A percentile compares a stretch with the other conserved stretches of the same genome.
Conservation (phyloP, 2,797 vertebrate genomes). For the Jordanella pulchra region DNA sequence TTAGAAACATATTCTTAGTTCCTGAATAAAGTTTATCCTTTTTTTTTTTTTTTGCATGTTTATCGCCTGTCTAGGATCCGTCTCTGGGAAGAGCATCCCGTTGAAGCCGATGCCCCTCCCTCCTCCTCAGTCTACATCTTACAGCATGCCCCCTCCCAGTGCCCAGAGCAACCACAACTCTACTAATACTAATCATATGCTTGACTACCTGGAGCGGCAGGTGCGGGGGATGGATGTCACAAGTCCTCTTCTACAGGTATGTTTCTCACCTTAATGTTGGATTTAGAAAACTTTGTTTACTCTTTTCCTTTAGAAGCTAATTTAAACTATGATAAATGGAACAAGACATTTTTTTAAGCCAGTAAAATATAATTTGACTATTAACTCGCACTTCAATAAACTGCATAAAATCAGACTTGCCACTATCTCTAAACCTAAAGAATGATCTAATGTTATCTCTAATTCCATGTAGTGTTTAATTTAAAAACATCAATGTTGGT, state of each 20-base stretch:
- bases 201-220: constrained; percentile 85
- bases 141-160: constrained; percentile 61
- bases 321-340: background rate
- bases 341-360: background rate
- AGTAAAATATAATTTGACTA: background rate
- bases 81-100: constrained; percentile 81
- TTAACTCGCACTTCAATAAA: background rate
- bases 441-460: background rate
- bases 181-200: constrained; percentile 78
- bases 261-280: background rate
- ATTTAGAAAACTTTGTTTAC: background rate
- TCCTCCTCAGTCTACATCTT: constrained; percentile 65
- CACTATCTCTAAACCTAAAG: background rate
- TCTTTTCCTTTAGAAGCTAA: background rate
- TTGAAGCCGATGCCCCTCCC: constrained; percentile 81
- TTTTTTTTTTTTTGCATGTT: background rate
- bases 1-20: too few relatives aligned
- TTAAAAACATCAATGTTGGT: background rate
- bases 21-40: too few relatives aligned
- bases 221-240: constrained; percentile 85
- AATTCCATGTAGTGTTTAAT: background rate
- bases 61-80: constrained; percentile 77
- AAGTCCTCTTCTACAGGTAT: constrained; percentile 79
- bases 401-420: background rate
- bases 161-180: constrained; percentile 75